phyloP scores from a whole-genome alignment of 2,113 vertebrate genomes.

The Microcebus jonahi region DNA sequence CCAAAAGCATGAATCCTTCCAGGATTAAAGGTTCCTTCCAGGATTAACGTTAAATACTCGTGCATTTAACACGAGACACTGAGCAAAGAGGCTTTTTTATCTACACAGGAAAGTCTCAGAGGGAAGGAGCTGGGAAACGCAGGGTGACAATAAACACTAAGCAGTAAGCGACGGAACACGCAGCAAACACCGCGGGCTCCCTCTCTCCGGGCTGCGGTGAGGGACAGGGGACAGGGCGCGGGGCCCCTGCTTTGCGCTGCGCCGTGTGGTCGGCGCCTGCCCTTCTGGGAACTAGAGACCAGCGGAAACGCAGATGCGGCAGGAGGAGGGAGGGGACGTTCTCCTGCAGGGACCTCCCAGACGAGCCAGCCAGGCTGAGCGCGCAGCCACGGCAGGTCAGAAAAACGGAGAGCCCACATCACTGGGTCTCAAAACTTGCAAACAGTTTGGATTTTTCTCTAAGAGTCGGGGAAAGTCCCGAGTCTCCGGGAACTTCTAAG shows the following conservation, averaged over 20 bases:
- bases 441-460: neutral
- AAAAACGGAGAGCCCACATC: neutral
- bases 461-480: neutral
- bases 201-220: fast-evolving
- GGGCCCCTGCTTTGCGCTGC: fast-evolving
- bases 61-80: too few species aligned
- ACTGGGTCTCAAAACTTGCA: fast-evolving
- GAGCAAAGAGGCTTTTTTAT: neutral
- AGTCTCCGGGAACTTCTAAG: neutral
- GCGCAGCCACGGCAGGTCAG: fast-evolving
- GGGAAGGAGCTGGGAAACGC: too few species aligned
- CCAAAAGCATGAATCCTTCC: too few species aligned
- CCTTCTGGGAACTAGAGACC: neutral
- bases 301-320: fast-evolving
- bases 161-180: fast-evolving
- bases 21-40: too few species aligned
- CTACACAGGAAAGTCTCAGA: too few species aligned
- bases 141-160: neutral
- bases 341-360: fast-evolving
- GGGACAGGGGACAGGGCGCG: fast-evolving
- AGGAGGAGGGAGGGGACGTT: fast-evolving
- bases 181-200: fast-evolving
- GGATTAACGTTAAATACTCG: too few species aligned
- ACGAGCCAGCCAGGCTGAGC: neutral
- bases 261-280: fast-evolving